Evolutionary conservation across 37 sponge, comb jelly and placozoan genomes (phyloP), one percentile per base, ranked within the genome.

Genomic region (Halichondria panicea): DNA sequence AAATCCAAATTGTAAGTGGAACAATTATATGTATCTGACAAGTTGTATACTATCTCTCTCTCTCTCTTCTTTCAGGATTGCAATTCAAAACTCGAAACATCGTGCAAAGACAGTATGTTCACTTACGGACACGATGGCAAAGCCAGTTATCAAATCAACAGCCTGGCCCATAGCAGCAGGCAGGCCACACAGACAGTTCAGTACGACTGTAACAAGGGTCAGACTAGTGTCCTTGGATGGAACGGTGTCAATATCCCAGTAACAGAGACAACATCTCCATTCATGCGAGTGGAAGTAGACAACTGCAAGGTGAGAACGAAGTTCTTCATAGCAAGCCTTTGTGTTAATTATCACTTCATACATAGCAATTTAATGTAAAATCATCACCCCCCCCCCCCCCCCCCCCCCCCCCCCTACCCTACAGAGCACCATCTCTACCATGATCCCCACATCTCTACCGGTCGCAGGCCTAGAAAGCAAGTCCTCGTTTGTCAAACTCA

Each of bases 391-490:
- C 31, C 19, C 21, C 24, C 38, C 55, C 9, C 34, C 11, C 21
- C 11, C 27, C 2, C 27, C 4, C 34, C 38, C 36, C 62, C 33
- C 21, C 48, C 37, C 28, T 62, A 63, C 64, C 35, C 42, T 53
- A 13, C 66, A 37, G 43, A 63, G 72, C 33, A 77, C 71, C 3
- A 46, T 88, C 1, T 41, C 24, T 25, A 81, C 82, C 39, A 63
- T 52, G 43, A 56, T 81, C 18, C 77, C 88, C 0, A 28, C 5
- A 22, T 60, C 13, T 25, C 70, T 87, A 40, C 87, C 87, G 36
- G 30, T 81, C 41, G 77, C 58, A 55, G 80, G 63, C 27, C 38
- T 86, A 34, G 69, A 73, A 37, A 73, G 37, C n/a, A 71, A 21
- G 8, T 30, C 37, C 22, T 45, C 66, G 36, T 7, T 24, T n/a